Evolutionary conservation across 1,140 invertebrate genomes (phyloP).

Genomic region (Leptopilina boulardi): DNA sequence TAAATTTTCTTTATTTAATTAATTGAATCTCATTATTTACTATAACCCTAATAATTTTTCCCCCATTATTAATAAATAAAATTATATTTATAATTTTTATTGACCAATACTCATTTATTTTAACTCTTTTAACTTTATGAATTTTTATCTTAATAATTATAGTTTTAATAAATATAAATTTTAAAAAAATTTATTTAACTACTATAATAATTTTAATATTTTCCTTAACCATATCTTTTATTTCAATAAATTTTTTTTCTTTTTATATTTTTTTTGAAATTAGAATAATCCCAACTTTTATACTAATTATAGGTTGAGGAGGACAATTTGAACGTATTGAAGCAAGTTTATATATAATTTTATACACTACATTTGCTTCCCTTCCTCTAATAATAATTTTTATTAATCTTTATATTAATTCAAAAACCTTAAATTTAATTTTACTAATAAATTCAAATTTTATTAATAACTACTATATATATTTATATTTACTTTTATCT

Average conservation of each 20-base stretch:
- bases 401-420: conserved; percentile 73
- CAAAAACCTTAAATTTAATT: conserved; percentile 73
- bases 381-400: conserved; percentile 66
- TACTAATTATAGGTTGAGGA: conserved; percentile 81
- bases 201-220: conserved; percentile 74
- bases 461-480: conserved; percentile 79
- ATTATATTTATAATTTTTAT: no score
- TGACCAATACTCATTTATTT: no score
- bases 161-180: conserved; percentile 73
- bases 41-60: no score
- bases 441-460: conserved; percentile 70
- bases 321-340: conserved; percentile 79
- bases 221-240: conserved; percentile 77
- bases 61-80: no score
- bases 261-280: conserved; percentile 84
- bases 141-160: conserved; percentile 74
- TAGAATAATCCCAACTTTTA: conserved; percentile 79
- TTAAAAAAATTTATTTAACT: conserved; percentile 75
- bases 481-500: no score
- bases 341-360: conserved; percentile 76
- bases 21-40: no score
- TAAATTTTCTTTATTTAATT: no score
- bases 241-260: conserved; percentile 79
- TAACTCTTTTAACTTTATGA: no score
- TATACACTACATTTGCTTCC: conserved; percentile 55